Evolutionary conservation across 2,113 vertebrate genomes (phyloP), one percentile per base, ranked within the genome.

Genomic region (Calonectris borealis): DNA sequence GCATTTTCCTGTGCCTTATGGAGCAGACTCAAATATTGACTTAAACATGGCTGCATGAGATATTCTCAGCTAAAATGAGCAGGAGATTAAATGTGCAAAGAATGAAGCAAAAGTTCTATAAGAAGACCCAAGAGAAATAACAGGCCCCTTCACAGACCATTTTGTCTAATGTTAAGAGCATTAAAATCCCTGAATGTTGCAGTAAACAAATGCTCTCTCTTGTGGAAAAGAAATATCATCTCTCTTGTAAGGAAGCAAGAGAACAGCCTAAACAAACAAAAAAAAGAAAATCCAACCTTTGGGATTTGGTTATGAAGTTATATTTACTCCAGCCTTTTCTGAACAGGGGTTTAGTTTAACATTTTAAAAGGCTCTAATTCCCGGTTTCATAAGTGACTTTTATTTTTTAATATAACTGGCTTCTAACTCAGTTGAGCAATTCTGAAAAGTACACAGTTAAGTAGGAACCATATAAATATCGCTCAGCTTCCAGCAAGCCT

Each of bases 371-470:
- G 42, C 72, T 92, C 44, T 52, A 93, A 86, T 79, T 92, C 83
- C 88, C 58, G 71, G 48, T 71, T 96, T 91, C 83, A 84, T 75
- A 83, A 94, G 25, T 77, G 51, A 86, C 58, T 94, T 86, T 66
- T 80, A 65, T 69, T 88, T 95, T 95, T 90, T 87, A 83, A 70
- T 80, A 66, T 54, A 83, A 66, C 52, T 60, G 69, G n/a, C 31
- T 89, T 89, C 51, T 58, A 83, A 88, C 83, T 83, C 80, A 89
- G 60, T 71, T 84, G 20, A 94, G 58, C 69, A n/a, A 58, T 75
- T 84, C 77, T 13, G 8, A 77, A 83, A 80, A 46, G 46, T 34
- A 77, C 44, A 84, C 51, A 71, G 79, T 77, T 77, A 90, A 90
- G 51, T 17, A 68, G 60, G 88, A 96, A 48, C 8, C 86, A 71